Conservation (phyloP, 2,888 invertebrate genomes). For the Chymomyza amoena region DNA sequence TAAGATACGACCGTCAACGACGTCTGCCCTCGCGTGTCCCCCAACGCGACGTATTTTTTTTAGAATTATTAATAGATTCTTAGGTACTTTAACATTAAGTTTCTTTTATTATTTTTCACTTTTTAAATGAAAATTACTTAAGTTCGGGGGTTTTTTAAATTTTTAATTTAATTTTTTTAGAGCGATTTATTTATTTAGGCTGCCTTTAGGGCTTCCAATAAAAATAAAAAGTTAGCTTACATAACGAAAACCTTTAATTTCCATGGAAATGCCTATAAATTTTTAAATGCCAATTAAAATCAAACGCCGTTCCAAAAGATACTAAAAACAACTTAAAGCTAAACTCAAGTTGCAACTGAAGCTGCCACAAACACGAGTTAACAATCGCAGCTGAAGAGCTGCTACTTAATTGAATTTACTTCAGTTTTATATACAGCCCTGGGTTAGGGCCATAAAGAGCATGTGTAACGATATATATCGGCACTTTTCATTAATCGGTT, state of each 20-base stretch:
- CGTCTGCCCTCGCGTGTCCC: too few species aligned
- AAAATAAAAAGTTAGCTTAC: background rate
- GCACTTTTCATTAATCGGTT: constrained; percentile 71
- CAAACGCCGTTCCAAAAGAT: background rate
- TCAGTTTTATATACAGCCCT: background rate
- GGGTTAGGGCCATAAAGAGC: constrained; percentile 11
- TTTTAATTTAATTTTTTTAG: too few species aligned
- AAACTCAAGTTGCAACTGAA: background rate
- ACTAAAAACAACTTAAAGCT: background rate
- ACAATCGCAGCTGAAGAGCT: constrained; percentile 36
- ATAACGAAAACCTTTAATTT: constrained; percentile 15
- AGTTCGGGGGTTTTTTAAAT: too few species aligned
- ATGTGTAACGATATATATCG: constrained; percentile 66
- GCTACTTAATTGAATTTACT: constrained; percentile 63
- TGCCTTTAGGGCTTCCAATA: too few species aligned
- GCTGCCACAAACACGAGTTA: constrained; percentile 6
- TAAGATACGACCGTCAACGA: too few species aligned
- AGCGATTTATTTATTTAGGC: too few species aligned
- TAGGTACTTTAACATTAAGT: too few species aligned
- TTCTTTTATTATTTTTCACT: too few species aligned
- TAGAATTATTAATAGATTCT: too few species aligned
- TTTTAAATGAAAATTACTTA: too few species aligned
- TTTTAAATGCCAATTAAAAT: constrained; percentile 27
- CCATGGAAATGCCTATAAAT: constrained; percentile 33
- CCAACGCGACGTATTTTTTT: too few species aligned